A percentile compares a stretch with the other conserved stretches of the same genome.
Evolutionary conservation across 2,797 vertebrate genomes (phyloP).

Genomic region (Amniataba percoides): DNA sequence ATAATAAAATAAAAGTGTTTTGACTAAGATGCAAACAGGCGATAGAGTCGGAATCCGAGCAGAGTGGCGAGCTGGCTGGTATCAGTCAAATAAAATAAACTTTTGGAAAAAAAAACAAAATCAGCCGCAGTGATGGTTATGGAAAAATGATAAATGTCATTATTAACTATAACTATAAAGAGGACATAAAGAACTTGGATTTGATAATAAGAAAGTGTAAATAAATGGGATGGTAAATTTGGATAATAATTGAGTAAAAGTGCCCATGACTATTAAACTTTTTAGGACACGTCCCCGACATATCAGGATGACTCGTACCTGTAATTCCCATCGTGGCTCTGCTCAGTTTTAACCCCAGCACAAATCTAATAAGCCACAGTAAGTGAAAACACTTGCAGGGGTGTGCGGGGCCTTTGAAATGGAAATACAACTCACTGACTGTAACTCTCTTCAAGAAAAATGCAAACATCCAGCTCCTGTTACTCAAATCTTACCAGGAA

Average conservation of each 20-base stretch:
- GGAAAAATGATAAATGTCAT: background rate
- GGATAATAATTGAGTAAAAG: no score
- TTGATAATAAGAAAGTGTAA: background rate
- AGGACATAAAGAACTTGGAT: background rate
- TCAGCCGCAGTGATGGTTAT: background rate
- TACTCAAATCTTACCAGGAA: no score
- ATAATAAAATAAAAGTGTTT: background rate
- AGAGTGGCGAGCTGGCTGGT: no score
- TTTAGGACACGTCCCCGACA: no score
- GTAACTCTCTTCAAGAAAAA: background rate
- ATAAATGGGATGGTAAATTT: background rate
- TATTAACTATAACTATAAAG: no score
- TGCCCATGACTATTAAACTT: no score
- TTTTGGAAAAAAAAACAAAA: background rate
- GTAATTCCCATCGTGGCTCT: background rate
- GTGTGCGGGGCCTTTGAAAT: background rate
- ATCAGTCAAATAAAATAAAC: background rate
- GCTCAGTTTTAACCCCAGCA: background rate
- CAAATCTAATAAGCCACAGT: background rate
- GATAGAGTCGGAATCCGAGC: background rate
- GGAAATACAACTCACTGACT: background rate
- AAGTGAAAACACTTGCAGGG: conserved; percentile 3
- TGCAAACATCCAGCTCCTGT: background rate
- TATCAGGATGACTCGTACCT: no score
- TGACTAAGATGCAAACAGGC: background rate